Evolutionary conservation across 2,113 vertebrate genomes (phyloP).

Genomic region (Macquaria australasica): DNA sequence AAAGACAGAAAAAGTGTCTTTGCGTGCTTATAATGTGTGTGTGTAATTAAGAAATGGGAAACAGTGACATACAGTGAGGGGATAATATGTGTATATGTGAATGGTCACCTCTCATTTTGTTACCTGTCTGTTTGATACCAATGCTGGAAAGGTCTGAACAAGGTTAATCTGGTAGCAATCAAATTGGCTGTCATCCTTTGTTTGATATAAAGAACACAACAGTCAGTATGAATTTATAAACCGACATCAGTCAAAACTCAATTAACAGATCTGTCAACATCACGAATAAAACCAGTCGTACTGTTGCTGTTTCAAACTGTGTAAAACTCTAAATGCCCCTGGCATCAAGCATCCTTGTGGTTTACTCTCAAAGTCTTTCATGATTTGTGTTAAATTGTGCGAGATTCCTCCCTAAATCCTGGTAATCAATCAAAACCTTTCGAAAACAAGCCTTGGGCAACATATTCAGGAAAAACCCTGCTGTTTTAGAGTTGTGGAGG

Average conservation of each 20-base stretch:
- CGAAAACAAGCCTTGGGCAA: conserved; percentile 72
- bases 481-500: conserved; percentile 35
- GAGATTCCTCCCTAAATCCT: conserved; percentile 78
- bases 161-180: not conserved
- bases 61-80: not conserved
- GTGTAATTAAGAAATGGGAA: conserved; percentile 26
- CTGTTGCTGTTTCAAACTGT: conserved; percentile 27
- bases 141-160: not conserved
- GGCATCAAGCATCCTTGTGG: conserved; percentile 49
- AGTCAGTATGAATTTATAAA: conserved; percentile 25
- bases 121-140: not conserved
- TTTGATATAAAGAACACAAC: conserved; percentile 19
- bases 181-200: not conserved
- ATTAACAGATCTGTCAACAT: conserved; percentile 53
- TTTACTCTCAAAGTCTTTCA: conserved; percentile 60
- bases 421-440: conserved; percentile 77
- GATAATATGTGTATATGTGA: not conserved
- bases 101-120: conserved; percentile 3
- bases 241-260: conserved; percentile 44
- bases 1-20: conserved; percentile 59
- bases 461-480: conserved; percentile 71
- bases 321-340: conserved; percentile 51
- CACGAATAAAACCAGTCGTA: not conserved
- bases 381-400: conserved; percentile 75
- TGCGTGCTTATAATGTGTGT: conserved; percentile 32